Conservation (phyloP, 2,888 invertebrate species). For the Drosophila recens region DNA sequence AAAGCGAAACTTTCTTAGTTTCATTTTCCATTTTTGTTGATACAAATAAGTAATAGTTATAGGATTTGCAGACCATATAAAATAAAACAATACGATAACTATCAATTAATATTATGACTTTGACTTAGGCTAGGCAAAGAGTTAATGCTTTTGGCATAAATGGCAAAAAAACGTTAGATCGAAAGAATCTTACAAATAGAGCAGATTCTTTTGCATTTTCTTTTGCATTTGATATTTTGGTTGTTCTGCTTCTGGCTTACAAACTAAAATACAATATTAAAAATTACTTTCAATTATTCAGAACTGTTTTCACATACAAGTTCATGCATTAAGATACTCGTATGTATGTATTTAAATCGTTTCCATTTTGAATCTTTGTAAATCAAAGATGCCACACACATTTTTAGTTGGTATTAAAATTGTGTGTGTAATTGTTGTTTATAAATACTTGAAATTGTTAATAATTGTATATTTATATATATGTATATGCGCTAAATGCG, state of each 20-base stretch:
- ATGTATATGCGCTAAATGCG: conserved; percentile 47
- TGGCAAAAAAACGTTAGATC: conserved; percentile 61
- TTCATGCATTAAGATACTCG: conserved; percentile 30
- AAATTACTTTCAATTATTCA: conserved; percentile 60
- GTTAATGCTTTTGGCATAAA: conserved; percentile 65
- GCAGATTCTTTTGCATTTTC: conserved; percentile 7
- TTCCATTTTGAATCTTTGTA: conserved; percentile 14
- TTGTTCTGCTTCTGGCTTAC: conserved; percentile 56
- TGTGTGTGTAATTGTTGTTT: conserved; percentile 33
- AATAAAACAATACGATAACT: conserved; percentile 41
- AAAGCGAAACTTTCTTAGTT: conserved; percentile 30
- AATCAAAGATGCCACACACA: conserved; percentile 41
- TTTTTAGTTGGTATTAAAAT: conserved; percentile 28
- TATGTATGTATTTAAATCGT: too few relatives aligned
- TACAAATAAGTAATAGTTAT: conserved; percentile 35
- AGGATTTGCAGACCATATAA: conserved; percentile 54
- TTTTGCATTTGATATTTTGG: conserved; percentile 63
- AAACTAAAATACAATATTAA: conserved; percentile 69
- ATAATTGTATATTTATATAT: conserved; percentile 56
- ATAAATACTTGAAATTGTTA: conserved; percentile 76
- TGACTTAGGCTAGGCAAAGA: conserved; percentile 71
- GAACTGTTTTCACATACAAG: conserved; percentile 39
- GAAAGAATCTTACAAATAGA: conserved; percentile 36
- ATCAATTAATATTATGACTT: conserved; percentile 73
- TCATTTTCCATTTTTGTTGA: neutral